Percentiles rank a stretch among this genome's conserved stretches.
These are phyloP conservation scores for Lacanobia oleracea DNA, from an alignment of 2,888 invertebrate genomes.

Conservation along the genomic window DNA sequence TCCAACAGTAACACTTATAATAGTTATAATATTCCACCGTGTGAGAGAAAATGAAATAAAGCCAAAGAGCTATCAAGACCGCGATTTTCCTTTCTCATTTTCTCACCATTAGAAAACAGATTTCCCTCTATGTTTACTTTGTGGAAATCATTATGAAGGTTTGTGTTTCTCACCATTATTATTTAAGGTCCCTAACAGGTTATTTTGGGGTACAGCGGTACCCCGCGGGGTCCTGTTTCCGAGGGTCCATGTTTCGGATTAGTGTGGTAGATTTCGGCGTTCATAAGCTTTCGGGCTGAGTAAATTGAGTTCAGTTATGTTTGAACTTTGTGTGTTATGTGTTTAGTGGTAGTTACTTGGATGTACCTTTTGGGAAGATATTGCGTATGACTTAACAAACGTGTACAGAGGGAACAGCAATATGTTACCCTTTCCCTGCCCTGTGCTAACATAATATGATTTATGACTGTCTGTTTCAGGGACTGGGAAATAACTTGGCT, in stretches of 20 bases:
- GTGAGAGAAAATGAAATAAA: conserved; percentile 57
- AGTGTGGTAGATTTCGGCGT: conserved; percentile 39
- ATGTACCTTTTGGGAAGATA: conserved; percentile 18
- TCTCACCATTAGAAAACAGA: conserved; percentile 70
- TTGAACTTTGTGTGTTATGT: conserved; percentile 50
- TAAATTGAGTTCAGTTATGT: conserved; percentile 53
- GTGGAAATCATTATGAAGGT: conserved; percentile 55
- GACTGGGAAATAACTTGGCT: neutral
- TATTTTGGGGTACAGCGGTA: conserved; percentile 42
- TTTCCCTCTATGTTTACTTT: conserved; percentile 61
- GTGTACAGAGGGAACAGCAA: neutral
- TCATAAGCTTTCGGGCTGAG: conserved; percentile 38
- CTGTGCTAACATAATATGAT: conserved; percentile 7
- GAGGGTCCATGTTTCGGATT: conserved; percentile 51
- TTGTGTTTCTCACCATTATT: conserved; percentile 48
- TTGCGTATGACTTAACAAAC: conserved; percentile 19
- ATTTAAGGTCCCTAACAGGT: conserved; percentile 41
- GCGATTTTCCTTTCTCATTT: conserved; percentile 62
- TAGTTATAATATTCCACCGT: conserved; percentile 21
- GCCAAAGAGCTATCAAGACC: conserved; percentile 47
- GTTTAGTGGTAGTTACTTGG: conserved; percentile 31
- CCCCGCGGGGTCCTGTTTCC: conserved; percentile 29
- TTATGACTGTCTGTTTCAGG: conserved; percentile 3
- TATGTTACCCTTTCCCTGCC: conserved; percentile 6
- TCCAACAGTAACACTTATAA: conserved; percentile 16